Evolutionary conservation across 1,140 invertebrate species (phyloP).

Genomic region (Drosophila mayri): DNA sequence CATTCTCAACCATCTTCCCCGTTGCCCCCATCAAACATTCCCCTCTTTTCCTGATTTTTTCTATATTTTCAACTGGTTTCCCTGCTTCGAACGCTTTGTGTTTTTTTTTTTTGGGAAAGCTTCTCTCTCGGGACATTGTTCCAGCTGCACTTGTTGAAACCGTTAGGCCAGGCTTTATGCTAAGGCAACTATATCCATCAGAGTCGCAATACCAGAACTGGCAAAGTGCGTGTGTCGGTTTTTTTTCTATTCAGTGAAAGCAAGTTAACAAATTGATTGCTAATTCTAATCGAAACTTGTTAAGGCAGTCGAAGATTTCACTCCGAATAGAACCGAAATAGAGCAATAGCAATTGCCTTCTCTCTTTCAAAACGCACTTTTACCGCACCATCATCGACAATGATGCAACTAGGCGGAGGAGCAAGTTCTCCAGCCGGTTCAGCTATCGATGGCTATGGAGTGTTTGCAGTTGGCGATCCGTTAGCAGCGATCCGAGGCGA

Average conservation of each 20-base stretch:
- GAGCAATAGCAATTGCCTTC: conserved; percentile 25
- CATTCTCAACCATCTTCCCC: conserved; percentile 26
- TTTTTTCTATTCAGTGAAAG: conserved; percentile 62
- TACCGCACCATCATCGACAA: conserved; percentile 41
- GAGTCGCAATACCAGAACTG: conserved; percentile 16
- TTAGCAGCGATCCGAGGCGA: conserved; percentile 28
- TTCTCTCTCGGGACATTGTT: conserved; percentile 40
- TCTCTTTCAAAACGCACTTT: conserved; percentile 67
- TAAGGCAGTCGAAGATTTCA: conserved; percentile 44
- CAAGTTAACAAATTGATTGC: conserved; percentile 47
- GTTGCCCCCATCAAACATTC: neutral
- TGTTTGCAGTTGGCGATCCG: conserved; percentile 24
- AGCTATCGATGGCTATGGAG: conserved; percentile 14
- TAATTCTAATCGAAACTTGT: conserved; percentile 61
- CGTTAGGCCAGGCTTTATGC: conserved; percentile 39
- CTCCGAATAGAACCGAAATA: conserved; percentile 54
- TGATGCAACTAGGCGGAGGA: conserved; percentile 60
- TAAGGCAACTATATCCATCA: neutral
- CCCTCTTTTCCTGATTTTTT: conserved; percentile 11
- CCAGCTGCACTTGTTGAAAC: conserved; percentile 31
- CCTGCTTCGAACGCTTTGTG: conserved; percentile 19
- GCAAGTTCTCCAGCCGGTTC: conserved; percentile 55
- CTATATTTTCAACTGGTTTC: conserved; percentile 43
- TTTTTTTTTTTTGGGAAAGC: conserved; percentile 49
- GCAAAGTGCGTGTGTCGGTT: conserved; percentile 20